These are phyloP conservation scores for Esperia sulphurella DNA, from an alignment of 2,888 invertebrate genomes.

Conservation along the genomic window DNA sequence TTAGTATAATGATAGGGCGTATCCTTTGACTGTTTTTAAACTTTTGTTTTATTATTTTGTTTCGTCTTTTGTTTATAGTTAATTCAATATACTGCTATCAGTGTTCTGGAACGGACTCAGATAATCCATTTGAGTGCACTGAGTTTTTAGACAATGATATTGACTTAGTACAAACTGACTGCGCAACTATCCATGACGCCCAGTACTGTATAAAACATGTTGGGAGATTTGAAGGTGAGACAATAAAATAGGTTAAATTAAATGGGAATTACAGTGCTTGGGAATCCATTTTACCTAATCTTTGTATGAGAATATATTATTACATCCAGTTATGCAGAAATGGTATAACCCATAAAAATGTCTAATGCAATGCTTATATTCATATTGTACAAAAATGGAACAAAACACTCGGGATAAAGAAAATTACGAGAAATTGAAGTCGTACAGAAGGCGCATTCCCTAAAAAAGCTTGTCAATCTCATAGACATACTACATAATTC, in stretches of 20 bases:
- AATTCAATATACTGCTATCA: conserved; percentile 90
- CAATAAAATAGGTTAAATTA: neutral
- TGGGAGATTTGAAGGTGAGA: conserved; percentile 92
- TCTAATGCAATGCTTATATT: too few relatives aligned
- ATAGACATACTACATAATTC: too few relatives aligned
- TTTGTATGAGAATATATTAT: too few relatives aligned
- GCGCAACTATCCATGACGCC: conserved; percentile 90
- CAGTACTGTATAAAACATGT: conserved; percentile 95
- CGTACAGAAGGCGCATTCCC: too few relatives aligned
- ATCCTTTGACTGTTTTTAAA: conserved; percentile 23
- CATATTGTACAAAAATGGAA: too few relatives aligned
- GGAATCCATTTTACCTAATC: too few relatives aligned
- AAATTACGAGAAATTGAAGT: too few relatives aligned
- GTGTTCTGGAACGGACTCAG: conserved; percentile 90
- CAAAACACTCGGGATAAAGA: too few relatives aligned
- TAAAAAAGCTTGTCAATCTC: too few relatives aligned
- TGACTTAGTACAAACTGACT: conserved; percentile 84
- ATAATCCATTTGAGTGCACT: conserved; percentile 89
- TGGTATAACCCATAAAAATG: too few relatives aligned
- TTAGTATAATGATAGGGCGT: conserved; percentile 38
- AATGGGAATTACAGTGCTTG: too few relatives aligned
- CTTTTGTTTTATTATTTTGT: conserved; percentile 22
- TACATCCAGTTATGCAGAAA: too few relatives aligned
- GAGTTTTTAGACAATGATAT: conserved; percentile 85
- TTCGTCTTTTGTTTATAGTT: conserved; percentile 58